Base-by-base conservation (phyloP, 2,888 invertebrate genomes). In the Molanna angustata region DNA sequence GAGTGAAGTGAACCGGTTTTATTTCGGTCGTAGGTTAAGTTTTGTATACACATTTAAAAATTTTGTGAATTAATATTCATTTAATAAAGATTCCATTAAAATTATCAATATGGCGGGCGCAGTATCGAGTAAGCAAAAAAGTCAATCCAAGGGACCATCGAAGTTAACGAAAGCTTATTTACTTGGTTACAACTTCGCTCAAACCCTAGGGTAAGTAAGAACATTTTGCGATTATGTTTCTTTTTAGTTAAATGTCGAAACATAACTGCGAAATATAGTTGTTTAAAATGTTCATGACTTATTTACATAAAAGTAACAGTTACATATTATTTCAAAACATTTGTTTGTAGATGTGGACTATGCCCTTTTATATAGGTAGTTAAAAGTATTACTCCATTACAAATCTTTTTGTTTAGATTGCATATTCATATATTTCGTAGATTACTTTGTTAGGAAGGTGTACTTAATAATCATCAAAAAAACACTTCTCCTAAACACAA, bases 171-270 rank as follows among this genome's bases (percentile, higher is more conserved):
- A 51, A 35, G 21, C 48, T 11, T 90, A 90, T 68, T 76, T 90
- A 45, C 70, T 86, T 59, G 69, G 74, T 0, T 90, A 90, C 65
- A 91, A 91, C 71, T 71, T 79, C 16, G 66, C 80, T n/a, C 86
- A 90, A 72, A 83, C 85, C 52, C 62, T 82, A 43, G 91, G 88
- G 87, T 87, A 74, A 80, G 79, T 48, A 14, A 27, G 35, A 45
- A 53, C 16, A 20, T 40, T 17, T 50, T 51, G 11, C 44, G 46
- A 13, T 17, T 7, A 18, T 51, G 67, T 78, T 70, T 61, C 72
- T 40, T 18, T 3, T 13, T 4, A 21, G 20, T 27, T 27, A 20
- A 20, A 20, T 42, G n/a, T 20, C 4, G 19, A 13, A 21, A 42
- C 19, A 21, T 42, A 14, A n/a, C 21, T 32, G 6, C 31, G n/a